Conservation (phyloP, 2,113 vertebrate genomes). For the Eretmodus cyanostictus region DNA sequence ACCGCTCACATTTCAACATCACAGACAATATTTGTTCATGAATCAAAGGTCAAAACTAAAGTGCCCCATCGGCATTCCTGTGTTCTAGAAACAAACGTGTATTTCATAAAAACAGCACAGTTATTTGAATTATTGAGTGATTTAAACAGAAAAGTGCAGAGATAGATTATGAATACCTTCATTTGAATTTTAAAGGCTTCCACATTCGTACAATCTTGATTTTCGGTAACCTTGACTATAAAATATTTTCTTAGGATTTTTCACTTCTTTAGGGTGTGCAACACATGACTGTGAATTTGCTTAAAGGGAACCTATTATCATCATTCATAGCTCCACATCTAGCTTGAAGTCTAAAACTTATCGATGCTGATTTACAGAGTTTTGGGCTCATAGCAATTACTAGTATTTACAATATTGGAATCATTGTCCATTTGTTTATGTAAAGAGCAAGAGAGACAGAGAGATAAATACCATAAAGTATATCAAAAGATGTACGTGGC, state of each 20-base stretch:
- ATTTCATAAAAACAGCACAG: not conserved
- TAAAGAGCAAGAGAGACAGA: not conserved
- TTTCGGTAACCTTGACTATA: not conserved
- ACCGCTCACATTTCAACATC: not conserved
- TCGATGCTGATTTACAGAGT: not conserved
- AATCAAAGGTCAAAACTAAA: not conserved
- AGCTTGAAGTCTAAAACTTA: not conserved
- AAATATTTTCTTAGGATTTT: not conserved
- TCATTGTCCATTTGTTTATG: not conserved
- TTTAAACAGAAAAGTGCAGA: not conserved
- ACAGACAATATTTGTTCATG: not conserved
- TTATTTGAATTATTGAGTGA: not conserved
- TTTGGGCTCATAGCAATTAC: not conserved
- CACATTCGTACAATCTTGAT: not conserved
- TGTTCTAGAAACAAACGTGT: not conserved
- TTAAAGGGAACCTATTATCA: not conserved
- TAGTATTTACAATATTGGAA: not conserved
- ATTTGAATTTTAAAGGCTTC: not conserved
- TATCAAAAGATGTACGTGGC: accelerated
- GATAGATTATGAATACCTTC: not conserved
- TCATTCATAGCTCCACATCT: not conserved
- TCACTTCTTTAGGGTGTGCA: not conserved
- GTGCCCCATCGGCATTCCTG: not conserved
- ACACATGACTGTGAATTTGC: not conserved
- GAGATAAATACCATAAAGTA: not conserved